Evolutionary conservation across 2,888 invertebrate species (phyloP).

Genomic region (Polyommatus icarus): DNA sequence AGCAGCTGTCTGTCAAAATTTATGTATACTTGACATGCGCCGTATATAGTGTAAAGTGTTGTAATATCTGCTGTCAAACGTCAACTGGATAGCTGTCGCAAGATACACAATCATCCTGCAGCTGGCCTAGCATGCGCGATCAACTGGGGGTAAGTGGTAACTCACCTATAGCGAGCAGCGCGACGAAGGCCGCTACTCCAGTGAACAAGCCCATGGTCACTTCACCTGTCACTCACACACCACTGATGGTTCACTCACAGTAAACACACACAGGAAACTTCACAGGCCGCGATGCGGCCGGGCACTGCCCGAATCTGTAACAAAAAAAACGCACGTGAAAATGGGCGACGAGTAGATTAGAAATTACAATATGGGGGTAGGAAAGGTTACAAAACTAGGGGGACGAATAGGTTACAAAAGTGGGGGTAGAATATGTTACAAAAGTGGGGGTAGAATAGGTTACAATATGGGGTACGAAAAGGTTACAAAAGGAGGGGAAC

Average conservation of each 20-base stretch:
- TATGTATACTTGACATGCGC: too few species aligned
- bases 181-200: conserved; percentile 68
- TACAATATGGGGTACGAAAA: not conserved
- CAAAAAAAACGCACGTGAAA: conserved; percentile 43
- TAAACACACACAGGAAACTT: conserved; percentile 52
- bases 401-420: not conserved
- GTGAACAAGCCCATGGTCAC: conserved; percentile 58
- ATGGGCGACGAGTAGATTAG: not conserved
- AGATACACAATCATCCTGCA: not conserved
- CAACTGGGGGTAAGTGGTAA: not conserved
- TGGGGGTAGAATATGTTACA: not conserved
- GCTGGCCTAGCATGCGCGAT: not conserved
- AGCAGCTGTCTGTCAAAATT: too few species aligned
- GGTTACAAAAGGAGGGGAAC: not conserved
- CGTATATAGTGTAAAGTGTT: too few species aligned
- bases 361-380: not conserved
- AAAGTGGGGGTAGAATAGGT: not conserved
- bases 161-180: conserved; percentile 72
- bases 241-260: conserved; percentile 64
- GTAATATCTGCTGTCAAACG: too few species aligned
- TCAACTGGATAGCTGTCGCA: too few species aligned
- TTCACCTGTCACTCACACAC: conserved; percentile 57
- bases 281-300: conserved; percentile 71
- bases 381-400: not conserved
- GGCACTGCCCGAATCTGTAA: conserved; percentile 73